A percentile compares a stretch with the other conserved stretches of the same genome.
phyloP scores from a whole-genome alignment of 1,140 invertebrate genomes.

The Halictus rubicundus region DNA sequence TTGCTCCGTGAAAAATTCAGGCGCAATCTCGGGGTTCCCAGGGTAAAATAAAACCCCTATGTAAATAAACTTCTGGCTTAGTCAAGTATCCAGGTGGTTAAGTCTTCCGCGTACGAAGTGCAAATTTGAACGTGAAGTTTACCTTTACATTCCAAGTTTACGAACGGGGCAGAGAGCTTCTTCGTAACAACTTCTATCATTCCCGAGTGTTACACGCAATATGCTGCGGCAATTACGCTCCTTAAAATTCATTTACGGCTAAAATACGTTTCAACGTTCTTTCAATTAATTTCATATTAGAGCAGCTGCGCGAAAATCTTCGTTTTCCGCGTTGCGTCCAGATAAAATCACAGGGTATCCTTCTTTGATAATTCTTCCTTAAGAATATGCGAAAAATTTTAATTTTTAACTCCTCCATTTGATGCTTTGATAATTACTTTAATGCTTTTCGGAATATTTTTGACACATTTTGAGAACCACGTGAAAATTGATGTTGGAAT shows the following conservation, averaged over 20 bases:
- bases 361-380: too few relatives aligned
- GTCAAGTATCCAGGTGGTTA: neutral
- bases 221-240: neutral
- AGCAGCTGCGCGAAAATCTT: too few relatives aligned
- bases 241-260: neutral
- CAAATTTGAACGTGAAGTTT: constrained; percentile 15
- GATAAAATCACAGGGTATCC: too few relatives aligned
- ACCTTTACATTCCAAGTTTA: neutral
- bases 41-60: neutral
- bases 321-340: too few relatives aligned
- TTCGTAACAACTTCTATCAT: neutral
- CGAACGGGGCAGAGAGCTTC: neutral
- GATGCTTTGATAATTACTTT: too few relatives aligned
- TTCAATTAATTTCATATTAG: too few relatives aligned
- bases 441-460: too few relatives aligned
- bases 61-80: constrained; percentile 16
- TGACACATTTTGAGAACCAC: too few relatives aligned
- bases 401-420: too few relatives aligned
- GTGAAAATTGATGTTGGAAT: too few relatives aligned
- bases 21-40: neutral
- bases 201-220: neutral
- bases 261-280: too few relatives aligned
- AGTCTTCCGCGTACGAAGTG: neutral
- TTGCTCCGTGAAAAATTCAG: constrained; percentile 1
- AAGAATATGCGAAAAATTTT: too few relatives aligned